phyloP scores from a whole-genome alignment of 2,113 vertebrate genomes.

The Myotis brandtii region DNA sequence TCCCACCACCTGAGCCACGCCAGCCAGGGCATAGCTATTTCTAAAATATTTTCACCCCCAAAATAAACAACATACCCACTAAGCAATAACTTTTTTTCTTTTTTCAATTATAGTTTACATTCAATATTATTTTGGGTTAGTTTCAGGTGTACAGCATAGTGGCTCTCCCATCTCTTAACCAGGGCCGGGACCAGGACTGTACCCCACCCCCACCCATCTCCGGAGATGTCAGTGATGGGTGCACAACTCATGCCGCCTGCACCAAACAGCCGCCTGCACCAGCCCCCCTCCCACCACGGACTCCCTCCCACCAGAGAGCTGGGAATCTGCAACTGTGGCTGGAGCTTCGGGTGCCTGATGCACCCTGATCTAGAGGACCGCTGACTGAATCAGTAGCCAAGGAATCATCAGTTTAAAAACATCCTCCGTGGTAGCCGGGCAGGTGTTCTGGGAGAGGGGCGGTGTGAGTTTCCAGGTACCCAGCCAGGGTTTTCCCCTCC shows the following conservation, averaged over 20 bases:
- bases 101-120: neutral
- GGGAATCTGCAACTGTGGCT: neutral
- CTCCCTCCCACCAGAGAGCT: no score
- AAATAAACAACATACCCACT: neutral
- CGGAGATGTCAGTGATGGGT: neutral
- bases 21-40: neutral
- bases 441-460: rapidly evolving
- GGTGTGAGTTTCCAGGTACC: neutral
- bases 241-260: neutral
- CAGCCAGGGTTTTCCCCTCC: neutral
- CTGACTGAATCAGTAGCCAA: neutral
- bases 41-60: neutral
- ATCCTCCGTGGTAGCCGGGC: no score
- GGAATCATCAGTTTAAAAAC: neutral
- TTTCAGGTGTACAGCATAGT: neutral
- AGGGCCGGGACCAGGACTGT: neutral
- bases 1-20: neutral
- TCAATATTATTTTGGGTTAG: neutral
- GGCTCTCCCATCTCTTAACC: neutral
- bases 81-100: neutral
- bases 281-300: no score
- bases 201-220: neutral
- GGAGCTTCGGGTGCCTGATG: no score
- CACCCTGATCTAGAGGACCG: neutral
- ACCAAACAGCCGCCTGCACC: rapidly evolving